Conservation (phyloP, 1,140 invertebrate genomes). For the Maniola jurtina region DNA sequence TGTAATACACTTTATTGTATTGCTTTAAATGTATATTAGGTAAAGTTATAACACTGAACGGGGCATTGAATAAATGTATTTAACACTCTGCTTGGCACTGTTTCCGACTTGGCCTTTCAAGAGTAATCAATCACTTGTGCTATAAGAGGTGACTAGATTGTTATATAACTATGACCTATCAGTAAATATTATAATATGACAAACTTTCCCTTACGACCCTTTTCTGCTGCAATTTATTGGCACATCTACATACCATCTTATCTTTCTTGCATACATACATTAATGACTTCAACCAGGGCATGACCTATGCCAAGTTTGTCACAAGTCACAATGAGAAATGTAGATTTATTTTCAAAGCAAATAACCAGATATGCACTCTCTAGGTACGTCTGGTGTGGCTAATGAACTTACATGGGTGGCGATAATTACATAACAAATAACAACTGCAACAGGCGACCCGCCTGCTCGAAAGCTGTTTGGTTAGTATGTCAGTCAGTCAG, state of each 20-base stretch:
- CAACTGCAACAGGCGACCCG: too few relatives aligned
- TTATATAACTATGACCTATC: background rate
- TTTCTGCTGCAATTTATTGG: background rate
- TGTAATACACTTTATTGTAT: background rate
- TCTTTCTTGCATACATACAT: background rate
- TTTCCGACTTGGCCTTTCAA: background rate
- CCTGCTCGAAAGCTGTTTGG: too few relatives aligned
- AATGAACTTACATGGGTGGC: too few relatives aligned
- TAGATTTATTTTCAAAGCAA: too few relatives aligned
- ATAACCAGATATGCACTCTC: too few relatives aligned
- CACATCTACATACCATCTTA: background rate
- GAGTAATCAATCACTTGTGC: conserved; percentile 1
- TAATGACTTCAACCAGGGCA: background rate
- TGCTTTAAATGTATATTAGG: background rate
- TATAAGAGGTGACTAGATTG: background rate
- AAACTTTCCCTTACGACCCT: conserved; percentile 3
- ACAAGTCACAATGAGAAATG: too few relatives aligned
- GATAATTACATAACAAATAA: too few relatives aligned
- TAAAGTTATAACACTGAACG: background rate
- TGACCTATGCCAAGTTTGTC: background rate
- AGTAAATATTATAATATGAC: background rate
- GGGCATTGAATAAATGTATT: background rate
- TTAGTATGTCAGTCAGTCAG: too few relatives aligned
- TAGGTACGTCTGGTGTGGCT: too few relatives aligned
- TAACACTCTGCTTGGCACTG: background rate